A percentile compares a stretch with the other conserved stretches of the same genome.
Conservation (phyloP, 2,113 vertebrate species). For the Sula dactylatra region DNA sequence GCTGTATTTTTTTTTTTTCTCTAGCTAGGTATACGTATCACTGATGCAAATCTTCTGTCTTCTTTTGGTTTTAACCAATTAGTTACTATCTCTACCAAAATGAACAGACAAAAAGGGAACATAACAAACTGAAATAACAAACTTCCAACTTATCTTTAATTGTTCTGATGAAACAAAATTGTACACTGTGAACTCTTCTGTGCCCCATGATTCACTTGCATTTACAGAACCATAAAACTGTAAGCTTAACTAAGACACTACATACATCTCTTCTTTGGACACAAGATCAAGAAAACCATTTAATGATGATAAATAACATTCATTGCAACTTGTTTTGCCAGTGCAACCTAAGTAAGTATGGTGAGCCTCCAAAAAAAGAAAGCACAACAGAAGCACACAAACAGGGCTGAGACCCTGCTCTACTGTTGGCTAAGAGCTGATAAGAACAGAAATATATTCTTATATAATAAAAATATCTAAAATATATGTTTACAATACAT, state of each 20-base stretch:
- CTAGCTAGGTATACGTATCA: not conserved
- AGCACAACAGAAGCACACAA: not conserved
- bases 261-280: not conserved
- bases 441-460: not conserved
- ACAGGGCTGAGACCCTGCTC: not conserved
- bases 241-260: not conserved
- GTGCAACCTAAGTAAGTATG: fast-evolving
- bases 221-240: not conserved
- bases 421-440: not conserved
- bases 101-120: not conserved
- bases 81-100: not conserved
- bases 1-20: too few species aligned
- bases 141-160: not conserved
- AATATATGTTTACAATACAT: not conserved
- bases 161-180: not conserved
- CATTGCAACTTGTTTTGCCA: not conserved
- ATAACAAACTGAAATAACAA: not conserved
- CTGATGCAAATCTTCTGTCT: not conserved
- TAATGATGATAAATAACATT: not conserved
- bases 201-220: not conserved
- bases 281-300: not conserved
- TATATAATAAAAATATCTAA: not conserved
- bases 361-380: not conserved
- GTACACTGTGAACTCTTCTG: not conserved
- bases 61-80: not conserved